Evolutionary conservation across 2,888 invertebrate species (phyloP).

Genomic region (Uropetala carovei): DNA sequence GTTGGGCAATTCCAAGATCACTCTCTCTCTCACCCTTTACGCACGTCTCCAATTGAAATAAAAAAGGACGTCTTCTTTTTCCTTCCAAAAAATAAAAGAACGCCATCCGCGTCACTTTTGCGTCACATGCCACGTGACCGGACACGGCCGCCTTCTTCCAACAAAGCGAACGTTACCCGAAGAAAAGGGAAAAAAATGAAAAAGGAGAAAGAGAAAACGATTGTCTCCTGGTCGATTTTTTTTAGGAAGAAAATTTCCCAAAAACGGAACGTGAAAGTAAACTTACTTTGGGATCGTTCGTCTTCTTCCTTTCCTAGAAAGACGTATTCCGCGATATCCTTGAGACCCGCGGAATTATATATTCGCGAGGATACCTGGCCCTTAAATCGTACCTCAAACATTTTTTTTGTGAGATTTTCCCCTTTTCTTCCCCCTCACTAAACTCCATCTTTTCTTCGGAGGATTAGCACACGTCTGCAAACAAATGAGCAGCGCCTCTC

Average conservation of each 20-base stretch:
- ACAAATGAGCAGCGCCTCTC: too few species aligned
- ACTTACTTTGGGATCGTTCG: neutral
- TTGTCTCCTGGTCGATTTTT: neutral
- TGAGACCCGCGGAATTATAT: neutral
- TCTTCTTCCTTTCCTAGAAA: neutral
- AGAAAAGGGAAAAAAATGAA: too few species aligned
- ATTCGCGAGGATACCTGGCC: neutral
- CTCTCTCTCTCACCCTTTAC: neutral
- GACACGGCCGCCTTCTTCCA: neutral
- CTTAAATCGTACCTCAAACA: neutral
- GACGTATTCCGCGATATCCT: neutral
- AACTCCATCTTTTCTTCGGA: too few species aligned
- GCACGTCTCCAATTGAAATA: neutral
- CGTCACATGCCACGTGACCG: neutral
- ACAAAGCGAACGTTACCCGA: neutral
- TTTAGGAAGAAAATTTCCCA: neutral
- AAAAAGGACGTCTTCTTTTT: neutral
- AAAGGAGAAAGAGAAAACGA: neutral
- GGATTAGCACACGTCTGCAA: too few species aligned
- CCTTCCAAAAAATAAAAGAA: too few species aligned
- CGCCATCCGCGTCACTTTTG: neutral
- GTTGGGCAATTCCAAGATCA: neutral
- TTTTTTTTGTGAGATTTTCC: too few species aligned
- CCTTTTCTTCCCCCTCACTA: too few species aligned
- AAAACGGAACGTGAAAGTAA: neutral